Conservation (phyloP, 2,113 vertebrate species). For the Hipposideros armiger region DNA sequence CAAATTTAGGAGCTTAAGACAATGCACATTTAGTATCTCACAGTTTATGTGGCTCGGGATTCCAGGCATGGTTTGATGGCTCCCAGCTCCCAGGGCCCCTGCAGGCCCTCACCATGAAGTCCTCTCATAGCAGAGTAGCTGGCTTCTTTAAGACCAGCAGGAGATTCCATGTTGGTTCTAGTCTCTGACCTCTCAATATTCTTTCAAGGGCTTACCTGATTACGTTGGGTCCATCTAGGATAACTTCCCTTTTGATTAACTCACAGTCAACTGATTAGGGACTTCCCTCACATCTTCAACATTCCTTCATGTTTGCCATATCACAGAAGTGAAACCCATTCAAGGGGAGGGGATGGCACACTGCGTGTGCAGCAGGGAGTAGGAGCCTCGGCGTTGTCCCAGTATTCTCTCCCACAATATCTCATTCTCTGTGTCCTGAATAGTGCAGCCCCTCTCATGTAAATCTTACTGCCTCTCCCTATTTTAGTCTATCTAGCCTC, state of each 20-base stretch:
- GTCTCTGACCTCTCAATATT: background rate
- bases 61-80: background rate
- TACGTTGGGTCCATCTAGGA: background rate
- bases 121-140: background rate
- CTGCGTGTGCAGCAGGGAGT: accelerated
- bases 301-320: background rate
- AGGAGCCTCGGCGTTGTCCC: background rate
- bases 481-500: background rate
- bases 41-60: background rate
- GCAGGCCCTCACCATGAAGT: background rate
- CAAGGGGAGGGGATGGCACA: too few relatives aligned
- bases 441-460: background rate
- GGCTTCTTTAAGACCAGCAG: background rate
- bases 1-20: background rate
- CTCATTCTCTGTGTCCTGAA: background rate
- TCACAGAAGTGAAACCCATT: background rate
- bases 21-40: background rate
- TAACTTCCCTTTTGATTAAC: background rate
- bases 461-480: background rate
- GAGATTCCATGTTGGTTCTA: background rate
- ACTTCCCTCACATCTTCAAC: background rate
- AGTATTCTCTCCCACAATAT: background rate
- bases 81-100: background rate
- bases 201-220: background rate
- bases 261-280: background rate